phyloP scores from a whole-genome alignment of 2,888 invertebrate species.

The Monochamus alternatus region DNA sequence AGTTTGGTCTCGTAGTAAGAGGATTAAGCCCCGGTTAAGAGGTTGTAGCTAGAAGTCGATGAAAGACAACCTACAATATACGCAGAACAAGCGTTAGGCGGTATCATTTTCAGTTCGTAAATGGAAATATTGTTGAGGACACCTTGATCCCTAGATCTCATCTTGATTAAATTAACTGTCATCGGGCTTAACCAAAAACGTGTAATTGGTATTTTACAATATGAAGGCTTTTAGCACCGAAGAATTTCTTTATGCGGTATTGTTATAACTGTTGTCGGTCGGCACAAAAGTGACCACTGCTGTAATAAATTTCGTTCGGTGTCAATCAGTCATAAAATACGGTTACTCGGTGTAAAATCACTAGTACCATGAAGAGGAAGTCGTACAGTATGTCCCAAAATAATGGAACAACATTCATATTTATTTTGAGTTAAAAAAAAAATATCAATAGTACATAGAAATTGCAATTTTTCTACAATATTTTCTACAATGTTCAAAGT shows the following conservation, averaged over 20 bases:
- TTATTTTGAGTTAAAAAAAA: too few relatives aligned
- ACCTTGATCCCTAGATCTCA: constrained; percentile 18
- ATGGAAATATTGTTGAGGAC: constrained; percentile 25
- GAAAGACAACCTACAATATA: constrained; percentile 43
- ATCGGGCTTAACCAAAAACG: constrained; percentile 6
- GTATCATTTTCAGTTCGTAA: constrained; percentile 34
- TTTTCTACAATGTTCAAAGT: too few relatives aligned
- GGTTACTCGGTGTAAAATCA: too few relatives aligned
- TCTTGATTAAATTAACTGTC: constrained; percentile 20
- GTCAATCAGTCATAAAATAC: too few relatives aligned
- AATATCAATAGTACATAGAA: too few relatives aligned
- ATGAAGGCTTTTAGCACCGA: background rate
- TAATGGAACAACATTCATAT: too few relatives aligned
- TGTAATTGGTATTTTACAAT: background rate
- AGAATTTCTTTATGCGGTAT: background rate
- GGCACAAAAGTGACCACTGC: background rate
- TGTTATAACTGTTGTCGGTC: background rate
- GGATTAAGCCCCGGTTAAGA: constrained; percentile 44
- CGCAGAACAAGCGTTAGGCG: constrained; percentile 41
- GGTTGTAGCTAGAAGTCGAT: constrained; percentile 37
- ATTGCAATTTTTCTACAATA: too few relatives aligned
- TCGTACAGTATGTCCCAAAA: too few relatives aligned
- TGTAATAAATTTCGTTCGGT: too few relatives aligned
- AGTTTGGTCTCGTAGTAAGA: constrained; percentile 42
- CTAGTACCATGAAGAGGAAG: too few relatives aligned